Evolutionary conservation across 2,888 invertebrate species (phyloP).

Genomic region (Tineola bisselliella): DNA sequence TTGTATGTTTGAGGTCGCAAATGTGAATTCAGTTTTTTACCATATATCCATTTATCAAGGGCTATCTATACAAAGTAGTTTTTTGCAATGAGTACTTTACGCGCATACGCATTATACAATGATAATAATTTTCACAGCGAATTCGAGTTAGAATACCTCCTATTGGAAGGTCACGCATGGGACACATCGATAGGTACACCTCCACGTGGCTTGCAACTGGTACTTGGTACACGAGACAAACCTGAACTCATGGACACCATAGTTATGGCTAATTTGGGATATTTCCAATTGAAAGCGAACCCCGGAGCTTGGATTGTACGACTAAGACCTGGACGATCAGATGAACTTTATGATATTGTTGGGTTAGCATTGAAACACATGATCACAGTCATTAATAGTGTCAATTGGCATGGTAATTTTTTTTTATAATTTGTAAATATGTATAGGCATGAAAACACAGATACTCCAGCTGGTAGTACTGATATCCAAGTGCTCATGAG

Average conservation of each 20-base stretch:
- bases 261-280: constrained; percentile 99
- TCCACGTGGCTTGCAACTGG: constrained; percentile 96
- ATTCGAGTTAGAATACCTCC: constrained; percentile 93
- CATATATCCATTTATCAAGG: no score
- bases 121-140: constrained; percentile 80
- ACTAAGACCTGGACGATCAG: constrained; percentile 91
- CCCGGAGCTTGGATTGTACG: constrained; percentile 95
- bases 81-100: no score
- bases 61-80: no score
- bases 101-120: no score
- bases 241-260: constrained; percentile 93
- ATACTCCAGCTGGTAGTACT: constrained; percentile 73
- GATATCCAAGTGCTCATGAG: constrained; percentile 84
- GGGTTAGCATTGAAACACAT: constrained; percentile 61
- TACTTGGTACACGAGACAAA: constrained; percentile 83
- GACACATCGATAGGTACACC: constrained; percentile 91
- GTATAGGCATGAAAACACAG: constrained; percentile 78
- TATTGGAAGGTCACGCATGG: constrained; percentile 96
- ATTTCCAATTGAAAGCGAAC: constrained; percentile 95
- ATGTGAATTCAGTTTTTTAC: no score
- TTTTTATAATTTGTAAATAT: constrained; percentile 11
- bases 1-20: no score
- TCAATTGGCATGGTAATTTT: no score
- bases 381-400: no score
- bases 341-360: constrained; percentile 93